Evolutionary conservation across 2,888 invertebrate genomes (phyloP).

Genomic region (Hypena proboscidalis): DNA sequence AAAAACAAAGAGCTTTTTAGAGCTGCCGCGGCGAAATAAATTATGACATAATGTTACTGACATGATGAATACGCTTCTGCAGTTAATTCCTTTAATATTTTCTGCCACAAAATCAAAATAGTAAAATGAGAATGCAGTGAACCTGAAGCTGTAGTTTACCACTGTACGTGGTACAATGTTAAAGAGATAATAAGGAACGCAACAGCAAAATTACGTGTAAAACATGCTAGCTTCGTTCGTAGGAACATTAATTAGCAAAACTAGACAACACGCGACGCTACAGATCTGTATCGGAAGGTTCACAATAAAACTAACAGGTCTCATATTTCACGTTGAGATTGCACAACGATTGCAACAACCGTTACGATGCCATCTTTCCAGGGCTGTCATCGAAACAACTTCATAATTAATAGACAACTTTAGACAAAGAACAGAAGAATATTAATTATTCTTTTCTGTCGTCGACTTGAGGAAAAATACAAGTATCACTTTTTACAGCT

Average conservation of each 20-base stretch:
- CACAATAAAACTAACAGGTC: slow-evolving; percentile 59
- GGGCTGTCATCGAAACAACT: slow-evolving; percentile 30
- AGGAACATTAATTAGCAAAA: slow-evolving; percentile 60
- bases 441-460: too few species aligned
- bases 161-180: not conserved
- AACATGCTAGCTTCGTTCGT: slow-evolving; percentile 31
- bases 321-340: slow-evolving; percentile 53
- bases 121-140: not conserved
- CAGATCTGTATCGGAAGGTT: slow-evolving; percentile 59
- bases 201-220: slow-evolving; percentile 26
- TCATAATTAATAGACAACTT: slow-evolving; percentile 5
- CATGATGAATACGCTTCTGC: too few species aligned
- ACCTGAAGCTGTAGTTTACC: not conserved
- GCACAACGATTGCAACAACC: slow-evolving; percentile 39
- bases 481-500: too few species aligned
- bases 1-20: too few species aligned
- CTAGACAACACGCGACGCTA: slow-evolving; percentile 52
- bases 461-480: too few species aligned
- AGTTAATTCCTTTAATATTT: too few species aligned
- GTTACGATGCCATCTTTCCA: slow-evolving; percentile 53
- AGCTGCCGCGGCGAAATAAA: too few species aligned
- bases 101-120: not conserved
- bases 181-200: slow-evolving; percentile 18
- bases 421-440: not conserved
- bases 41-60: too few species aligned